A percentile compares a stretch with the other conserved stretches of the same genome.
These are phyloP conservation scores for Platycheirus albimanus DNA, from an alignment of 2,888 invertebrate genomes.

Conservation along the genomic window DNA sequence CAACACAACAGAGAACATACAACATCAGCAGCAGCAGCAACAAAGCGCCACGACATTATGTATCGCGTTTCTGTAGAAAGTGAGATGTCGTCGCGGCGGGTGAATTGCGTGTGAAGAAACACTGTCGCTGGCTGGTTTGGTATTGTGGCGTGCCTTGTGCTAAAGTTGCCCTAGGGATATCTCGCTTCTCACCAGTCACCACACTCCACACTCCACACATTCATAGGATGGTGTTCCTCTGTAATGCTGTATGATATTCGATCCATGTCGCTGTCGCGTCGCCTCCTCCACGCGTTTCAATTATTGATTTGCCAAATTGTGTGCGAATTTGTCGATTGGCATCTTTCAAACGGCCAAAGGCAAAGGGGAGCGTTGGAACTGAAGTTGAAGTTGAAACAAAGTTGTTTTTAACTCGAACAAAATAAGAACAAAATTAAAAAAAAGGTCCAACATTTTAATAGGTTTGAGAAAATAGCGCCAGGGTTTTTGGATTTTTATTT, in stretches of 20 bases:
- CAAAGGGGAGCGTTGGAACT: constrained; percentile 6
- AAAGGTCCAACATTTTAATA: constrained; percentile 39
- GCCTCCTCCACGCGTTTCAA: constrained; percentile 72
- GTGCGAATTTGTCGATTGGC: constrained; percentile 73
- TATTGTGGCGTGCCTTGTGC: constrained; percentile 61
- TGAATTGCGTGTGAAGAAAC: constrained; percentile 72
- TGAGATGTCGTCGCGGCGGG: constrained; percentile 74
- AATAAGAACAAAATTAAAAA: constrained; percentile 13
- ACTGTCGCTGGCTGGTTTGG: constrained; percentile 19
- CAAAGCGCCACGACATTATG: constrained; percentile 36
- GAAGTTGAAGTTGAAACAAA: constrained; percentile 18
- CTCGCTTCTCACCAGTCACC: constrained; percentile 8
- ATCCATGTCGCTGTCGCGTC: constrained; percentile 24
- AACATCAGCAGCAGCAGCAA: neutral
- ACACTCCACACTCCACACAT: too few species aligned
- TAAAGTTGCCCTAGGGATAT: constrained; percentile 64
- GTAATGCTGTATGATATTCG: constrained; percentile 22
- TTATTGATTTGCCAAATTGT: constrained; percentile 74
- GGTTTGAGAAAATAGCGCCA: constrained; percentile 28
- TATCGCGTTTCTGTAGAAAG: constrained; percentile 62
- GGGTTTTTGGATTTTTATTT: constrained; percentile 1
- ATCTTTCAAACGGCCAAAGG: constrained; percentile 39
- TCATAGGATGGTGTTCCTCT: neutral
- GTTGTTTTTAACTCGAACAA: neutral
- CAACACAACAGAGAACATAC: too few species aligned